Conservation (phyloP, 23 tunicate genomes). For the Halocynthia aurantium region DNA sequence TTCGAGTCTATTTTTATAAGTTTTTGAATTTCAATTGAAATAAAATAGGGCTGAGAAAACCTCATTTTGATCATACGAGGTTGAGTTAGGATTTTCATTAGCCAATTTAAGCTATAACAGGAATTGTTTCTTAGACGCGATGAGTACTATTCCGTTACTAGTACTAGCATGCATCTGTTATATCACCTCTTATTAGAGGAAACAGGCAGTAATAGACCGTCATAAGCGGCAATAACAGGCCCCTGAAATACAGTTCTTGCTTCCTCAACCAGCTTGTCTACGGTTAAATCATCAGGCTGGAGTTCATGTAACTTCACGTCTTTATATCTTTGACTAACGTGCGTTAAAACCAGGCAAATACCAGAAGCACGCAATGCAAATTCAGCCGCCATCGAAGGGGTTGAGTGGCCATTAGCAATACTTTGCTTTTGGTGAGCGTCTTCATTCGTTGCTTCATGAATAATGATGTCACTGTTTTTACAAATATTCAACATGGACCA, state of each 20-base stretch:
- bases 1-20: too few species aligned
- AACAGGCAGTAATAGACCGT: conserved; percentile 74
- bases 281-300: conserved; percentile 28
- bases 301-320: conserved; percentile 47
- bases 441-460: conserved; percentile 90
- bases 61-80: too few species aligned
- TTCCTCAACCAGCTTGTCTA: conserved; percentile 48
- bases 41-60: too few species aligned
- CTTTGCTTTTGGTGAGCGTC: conserved; percentile 40
- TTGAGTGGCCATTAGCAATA: conserved; percentile 86
- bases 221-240: conserved; percentile 63
- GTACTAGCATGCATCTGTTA: neutral
- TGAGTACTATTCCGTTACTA: too few species aligned
- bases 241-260: conserved; percentile 42
- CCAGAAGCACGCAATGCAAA: conserved; percentile 52
- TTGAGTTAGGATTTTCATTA: too few species aligned
- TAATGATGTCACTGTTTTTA: conserved; percentile 46
- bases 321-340: conserved; percentile 85
- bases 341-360: conserved; percentile 49
- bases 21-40: too few species aligned
- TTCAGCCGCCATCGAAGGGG: conserved; percentile 67
- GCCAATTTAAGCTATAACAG: too few species aligned
- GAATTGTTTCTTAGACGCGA: too few species aligned
- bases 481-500: conserved; percentile 59
- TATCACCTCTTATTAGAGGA: conserved; percentile 17